A percentile compares a stretch with the other conserved stretches of the same genome.
Conservation (phyloP, 2,113 vertebrate species). For the Pangasianodon gigas region DNA sequence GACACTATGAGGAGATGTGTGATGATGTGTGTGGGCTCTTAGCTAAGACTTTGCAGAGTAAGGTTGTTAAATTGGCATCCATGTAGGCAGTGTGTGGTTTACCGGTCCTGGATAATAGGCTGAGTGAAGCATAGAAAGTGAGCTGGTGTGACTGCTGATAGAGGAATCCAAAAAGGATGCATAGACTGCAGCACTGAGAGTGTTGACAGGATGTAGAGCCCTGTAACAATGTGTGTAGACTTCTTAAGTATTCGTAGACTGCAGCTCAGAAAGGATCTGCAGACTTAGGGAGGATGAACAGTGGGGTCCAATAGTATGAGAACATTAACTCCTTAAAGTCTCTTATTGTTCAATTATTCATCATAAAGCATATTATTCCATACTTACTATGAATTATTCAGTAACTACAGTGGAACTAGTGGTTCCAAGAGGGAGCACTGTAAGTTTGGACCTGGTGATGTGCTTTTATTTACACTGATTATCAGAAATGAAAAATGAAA, state of each 20-base stretch:
- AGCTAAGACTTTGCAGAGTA: constrained; percentile 19
- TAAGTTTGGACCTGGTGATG: not conserved
- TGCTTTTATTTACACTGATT: not conserved
- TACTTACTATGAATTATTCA: constrained; percentile 23
- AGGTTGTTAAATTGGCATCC: constrained; percentile 20
- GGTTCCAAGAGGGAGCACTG: not conserved
- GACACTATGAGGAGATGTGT: constrained; percentile 19
- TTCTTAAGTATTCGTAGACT: not conserved
- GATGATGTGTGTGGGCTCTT: constrained; percentile 28
- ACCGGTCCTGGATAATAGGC: not conserved
- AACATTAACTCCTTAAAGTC: not conserved
- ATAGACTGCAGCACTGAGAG: constrained; percentile 1
- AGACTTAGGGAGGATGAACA: constrained; percentile 16
- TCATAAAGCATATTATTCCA: constrained; percentile 14
- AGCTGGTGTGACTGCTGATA: constrained; percentile 11
- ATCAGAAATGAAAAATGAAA: not conserved
- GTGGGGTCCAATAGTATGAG: constrained; percentile 8
- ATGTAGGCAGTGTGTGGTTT: constrained; percentile 24
- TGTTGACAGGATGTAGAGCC: not conserved
- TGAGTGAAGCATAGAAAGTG: not conserved
- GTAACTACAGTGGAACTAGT: constrained; percentile 17
- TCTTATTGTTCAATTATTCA: constrained; percentile 25
- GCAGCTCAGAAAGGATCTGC: not conserved
- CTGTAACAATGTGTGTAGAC: not conserved
- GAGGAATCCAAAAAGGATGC: constrained; percentile 5